These are phyloP conservation scores for Paramormyrops hopkinsi DNA, from an alignment of 2,797 vertebrate species.

Conservation along the genomic window DNA sequence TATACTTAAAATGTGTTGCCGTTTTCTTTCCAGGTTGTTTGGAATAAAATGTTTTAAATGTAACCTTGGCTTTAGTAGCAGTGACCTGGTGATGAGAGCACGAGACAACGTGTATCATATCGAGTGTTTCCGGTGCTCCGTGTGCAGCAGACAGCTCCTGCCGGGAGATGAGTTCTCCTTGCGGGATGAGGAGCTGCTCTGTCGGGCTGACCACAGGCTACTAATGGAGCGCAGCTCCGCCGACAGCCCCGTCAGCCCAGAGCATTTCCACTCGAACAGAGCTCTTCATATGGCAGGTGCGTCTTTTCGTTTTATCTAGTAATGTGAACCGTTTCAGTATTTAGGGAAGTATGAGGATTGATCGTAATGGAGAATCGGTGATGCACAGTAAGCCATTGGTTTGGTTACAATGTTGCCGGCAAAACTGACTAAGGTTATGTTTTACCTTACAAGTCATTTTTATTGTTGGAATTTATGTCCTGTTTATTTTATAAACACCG, in stretches of 20 bases:
- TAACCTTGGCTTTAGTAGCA: conserved; percentile 79
- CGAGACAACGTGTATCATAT: conserved; percentile 85
- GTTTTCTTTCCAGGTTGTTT: conserved; percentile 67
- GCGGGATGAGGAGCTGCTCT: conserved; percentile 79
- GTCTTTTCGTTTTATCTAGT: conserved; percentile 5
- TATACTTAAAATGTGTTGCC: not conserved
- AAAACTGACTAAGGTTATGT: not conserved
- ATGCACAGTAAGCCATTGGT: not conserved
- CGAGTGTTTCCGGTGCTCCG: conserved; percentile 88
- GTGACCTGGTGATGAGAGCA: conserved; percentile 86
- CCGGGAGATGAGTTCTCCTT: conserved; percentile 89
- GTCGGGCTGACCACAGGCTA: conserved; percentile 76
- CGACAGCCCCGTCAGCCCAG: conserved; percentile 71
- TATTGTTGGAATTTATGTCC: not conserved
- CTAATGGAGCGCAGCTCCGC: conserved; percentile 62
- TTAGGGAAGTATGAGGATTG: conserved; percentile 26
- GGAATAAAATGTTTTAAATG: conserved; percentile 86
- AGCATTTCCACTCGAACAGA: conserved; percentile 61
- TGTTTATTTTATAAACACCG: not conserved
- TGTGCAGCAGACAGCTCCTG: conserved; percentile 83
- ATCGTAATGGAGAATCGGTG: conserved; percentile 34
- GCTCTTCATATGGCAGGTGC: conserved; percentile 73
- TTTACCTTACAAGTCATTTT: not conserved
- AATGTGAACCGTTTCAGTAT: conserved; percentile 15
- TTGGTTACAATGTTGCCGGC: not conserved